Evolutionary conservation across 2,888 invertebrate species (phyloP).

Genomic region (Diplazon laetatorius): DNA sequence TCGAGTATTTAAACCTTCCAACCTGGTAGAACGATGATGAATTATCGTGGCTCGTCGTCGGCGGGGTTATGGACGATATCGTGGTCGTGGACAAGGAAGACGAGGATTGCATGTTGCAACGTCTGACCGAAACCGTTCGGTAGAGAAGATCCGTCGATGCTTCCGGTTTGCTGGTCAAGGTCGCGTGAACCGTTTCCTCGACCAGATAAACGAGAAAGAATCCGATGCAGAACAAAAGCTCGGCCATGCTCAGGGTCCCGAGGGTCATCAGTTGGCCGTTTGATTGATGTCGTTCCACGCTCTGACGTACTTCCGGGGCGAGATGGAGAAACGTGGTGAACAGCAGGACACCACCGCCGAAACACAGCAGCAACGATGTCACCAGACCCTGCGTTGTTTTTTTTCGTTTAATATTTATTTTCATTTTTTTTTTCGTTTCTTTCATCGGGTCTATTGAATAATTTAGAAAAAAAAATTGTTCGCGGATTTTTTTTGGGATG

Average conservation of each 20-base stretch:
- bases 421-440: slow-evolving; percentile 11
- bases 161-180: slow-evolving; percentile 79
- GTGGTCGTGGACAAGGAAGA: slow-evolving; percentile 63
- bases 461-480: too few species aligned
- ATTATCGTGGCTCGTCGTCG: slow-evolving; percentile 38
- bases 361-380: slow-evolving; percentile 85
- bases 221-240: slow-evolving; percentile 86
- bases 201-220: slow-evolving; percentile 87
- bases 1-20: slow-evolving; percentile 59
- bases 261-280: slow-evolving; percentile 82
- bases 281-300: slow-evolving; percentile 83
- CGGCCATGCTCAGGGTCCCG: slow-evolving; percentile 83
- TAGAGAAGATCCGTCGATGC: slow-evolving; percentile 83
- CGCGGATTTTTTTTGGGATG: too few species aligned
- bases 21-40: slow-evolving; percentile 50
- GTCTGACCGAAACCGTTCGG: slow-evolving; percentile 84
- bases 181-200: slow-evolving; percentile 85
- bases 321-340: slow-evolving; percentile 87
- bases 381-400: slow-evolving; percentile 82
- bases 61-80: slow-evolving; percentile 60
- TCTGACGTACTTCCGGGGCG: slow-evolving; percentile 86
- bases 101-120: slow-evolving; percentile 81
- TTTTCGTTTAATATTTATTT: slow-evolving; percentile 8
- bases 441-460: background rate
- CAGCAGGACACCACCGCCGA: slow-evolving; percentile 87